Conservation (phyloP, 2,797 vertebrate species). For the Hippocampus kuda region DNA sequence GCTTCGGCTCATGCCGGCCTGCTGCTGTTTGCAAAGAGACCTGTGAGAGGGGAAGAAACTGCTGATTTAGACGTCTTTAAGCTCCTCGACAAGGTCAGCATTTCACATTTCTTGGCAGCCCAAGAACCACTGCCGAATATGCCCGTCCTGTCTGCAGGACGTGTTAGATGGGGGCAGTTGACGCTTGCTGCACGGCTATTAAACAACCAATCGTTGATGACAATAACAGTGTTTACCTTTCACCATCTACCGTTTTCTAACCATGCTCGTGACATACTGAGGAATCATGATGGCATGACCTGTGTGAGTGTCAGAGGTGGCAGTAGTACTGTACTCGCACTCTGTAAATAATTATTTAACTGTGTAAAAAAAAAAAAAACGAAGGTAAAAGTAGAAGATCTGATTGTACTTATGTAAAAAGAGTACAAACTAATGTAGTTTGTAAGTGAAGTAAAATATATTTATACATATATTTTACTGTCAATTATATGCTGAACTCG, state of each 20-base stretch:
- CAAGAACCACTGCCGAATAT: background rate
- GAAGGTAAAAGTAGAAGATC: too few species aligned
- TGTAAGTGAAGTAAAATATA: too few species aligned
- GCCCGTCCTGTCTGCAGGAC: background rate
- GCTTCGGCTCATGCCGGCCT: background rate
- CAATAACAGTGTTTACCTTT: background rate
- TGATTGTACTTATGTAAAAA: too few species aligned
- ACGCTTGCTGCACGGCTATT: background rate
- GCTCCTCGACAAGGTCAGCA: constrained; percentile 64
- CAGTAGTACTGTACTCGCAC: background rate
- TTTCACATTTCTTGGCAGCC: constrained; percentile 27
- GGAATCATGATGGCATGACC: background rate
- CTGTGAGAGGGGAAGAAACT: background rate
- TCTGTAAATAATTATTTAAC: background rate
- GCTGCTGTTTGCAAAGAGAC: background rate
- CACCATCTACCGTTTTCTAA: background rate
- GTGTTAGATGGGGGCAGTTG: background rate
- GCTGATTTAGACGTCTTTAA: constrained; percentile 3
- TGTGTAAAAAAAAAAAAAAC: too few species aligned
- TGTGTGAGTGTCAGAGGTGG: background rate
- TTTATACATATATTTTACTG: too few species aligned
- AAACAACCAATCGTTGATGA: background rate
- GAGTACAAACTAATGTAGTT: too few species aligned
- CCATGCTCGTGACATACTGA: background rate
- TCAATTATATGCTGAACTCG: too few species aligned